phyloP scores from a whole-genome alignment of 1,140 invertebrate species.

The Ooceraea biroi region DNA sequence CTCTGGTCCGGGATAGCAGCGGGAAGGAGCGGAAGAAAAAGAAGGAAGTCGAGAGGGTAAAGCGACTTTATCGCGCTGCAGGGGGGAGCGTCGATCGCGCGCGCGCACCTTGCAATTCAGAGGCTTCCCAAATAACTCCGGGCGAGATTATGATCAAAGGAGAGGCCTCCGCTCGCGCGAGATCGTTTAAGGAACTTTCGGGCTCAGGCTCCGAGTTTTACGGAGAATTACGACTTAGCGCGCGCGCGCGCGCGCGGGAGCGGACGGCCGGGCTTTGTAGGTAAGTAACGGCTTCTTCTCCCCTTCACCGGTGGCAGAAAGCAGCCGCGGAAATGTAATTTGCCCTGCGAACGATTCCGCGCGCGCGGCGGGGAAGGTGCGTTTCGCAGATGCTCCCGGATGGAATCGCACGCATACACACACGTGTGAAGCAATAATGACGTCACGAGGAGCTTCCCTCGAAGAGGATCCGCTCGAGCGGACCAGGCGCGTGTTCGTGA shows the following conservation, averaged over 20 bases:
- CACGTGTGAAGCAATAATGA: slow-evolving; percentile 72
- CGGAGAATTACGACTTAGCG: slow-evolving; percentile 53
- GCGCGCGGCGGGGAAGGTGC: too few relatives aligned
- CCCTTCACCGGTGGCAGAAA: not conserved
- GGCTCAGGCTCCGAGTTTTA: slow-evolving; percentile 23
- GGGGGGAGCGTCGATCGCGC: not conserved
- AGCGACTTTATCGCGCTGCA: slow-evolving; percentile 58
- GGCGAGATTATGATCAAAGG: slow-evolving; percentile 56
- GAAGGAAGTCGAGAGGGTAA: slow-evolving; percentile 12
- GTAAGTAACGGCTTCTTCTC: slow-evolving; percentile 36
- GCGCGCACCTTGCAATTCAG: slow-evolving; percentile 39
- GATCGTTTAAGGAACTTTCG: slow-evolving; percentile 55
- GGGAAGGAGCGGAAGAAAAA: too few relatives aligned
- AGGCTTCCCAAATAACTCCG: slow-evolving; percentile 43
- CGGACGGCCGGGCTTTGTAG: slow-evolving; percentile 27
- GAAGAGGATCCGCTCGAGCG: slow-evolving; percentile 16
- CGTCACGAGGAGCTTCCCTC: slow-evolving; percentile 43
- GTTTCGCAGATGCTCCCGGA: slow-evolving; percentile 31
- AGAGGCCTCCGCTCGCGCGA: not conserved
- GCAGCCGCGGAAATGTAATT: slow-evolving; percentile 57
- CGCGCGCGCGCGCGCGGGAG: not conserved
- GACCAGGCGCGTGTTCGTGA: slow-evolving; percentile 17
- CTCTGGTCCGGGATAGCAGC: not conserved
- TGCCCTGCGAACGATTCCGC: slow-evolving; percentile 29
- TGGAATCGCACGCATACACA: slow-evolving; percentile 4